phyloP scores from a whole-genome alignment of 2,888 invertebrate genomes.

The Tetragnatha montana region DNA sequence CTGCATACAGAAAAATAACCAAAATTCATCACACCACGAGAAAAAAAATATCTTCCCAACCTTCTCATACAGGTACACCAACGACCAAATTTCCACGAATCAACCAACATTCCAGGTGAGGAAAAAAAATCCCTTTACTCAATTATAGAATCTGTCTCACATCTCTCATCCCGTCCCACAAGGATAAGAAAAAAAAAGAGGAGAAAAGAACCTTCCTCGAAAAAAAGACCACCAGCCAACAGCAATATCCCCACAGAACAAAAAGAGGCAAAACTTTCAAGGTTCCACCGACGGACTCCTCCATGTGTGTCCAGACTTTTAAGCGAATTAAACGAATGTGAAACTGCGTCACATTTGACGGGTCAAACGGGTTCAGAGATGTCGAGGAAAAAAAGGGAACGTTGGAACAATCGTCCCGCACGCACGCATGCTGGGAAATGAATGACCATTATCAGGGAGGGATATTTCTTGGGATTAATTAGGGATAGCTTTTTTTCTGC shows the following conservation, averaged over 20 bases:
- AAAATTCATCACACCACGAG: no score
- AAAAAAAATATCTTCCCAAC: not conserved
- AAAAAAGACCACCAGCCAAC: no score
- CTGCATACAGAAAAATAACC: no score
- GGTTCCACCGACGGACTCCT: not conserved
- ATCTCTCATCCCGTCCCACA: not conserved
- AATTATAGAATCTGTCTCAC: not conserved
- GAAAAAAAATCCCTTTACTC: not conserved
- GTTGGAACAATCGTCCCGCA: not conserved
- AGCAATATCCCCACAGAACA: not conserved
- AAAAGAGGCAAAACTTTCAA: not conserved
- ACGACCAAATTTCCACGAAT: not conserved
- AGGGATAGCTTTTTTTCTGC: not conserved
- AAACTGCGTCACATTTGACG: constrained; percentile 21
- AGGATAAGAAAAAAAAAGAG: not conserved
- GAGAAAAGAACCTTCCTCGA: no score
- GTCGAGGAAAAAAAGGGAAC: constrained; percentile 3
- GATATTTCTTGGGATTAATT: not conserved
- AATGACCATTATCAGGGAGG: not conserved
- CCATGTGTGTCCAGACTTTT: constrained; percentile 37
- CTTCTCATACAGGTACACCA: not conserved
- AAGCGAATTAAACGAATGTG: constrained; percentile 17
- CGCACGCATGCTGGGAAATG: not conserved
- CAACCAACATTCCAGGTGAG: not conserved
- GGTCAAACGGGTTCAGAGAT: constrained; percentile 52